Base-by-base conservation (phyloP, 1,140 invertebrate genomes). In the Nymphalis io region DNA sequence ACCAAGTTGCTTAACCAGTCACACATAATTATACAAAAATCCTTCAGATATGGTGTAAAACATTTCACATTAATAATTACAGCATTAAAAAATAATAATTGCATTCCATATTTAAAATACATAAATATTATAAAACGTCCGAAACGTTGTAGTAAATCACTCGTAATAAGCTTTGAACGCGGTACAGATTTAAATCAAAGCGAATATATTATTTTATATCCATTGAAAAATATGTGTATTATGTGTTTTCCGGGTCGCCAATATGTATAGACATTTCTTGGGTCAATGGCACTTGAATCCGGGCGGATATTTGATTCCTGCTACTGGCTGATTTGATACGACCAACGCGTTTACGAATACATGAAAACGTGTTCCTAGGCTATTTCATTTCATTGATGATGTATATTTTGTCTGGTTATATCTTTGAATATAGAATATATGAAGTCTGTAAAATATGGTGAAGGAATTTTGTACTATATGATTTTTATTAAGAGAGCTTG, bases 291-390 rank as follows among this genome's bases (percentile, higher is more conserved):
- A 59, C 21, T 39, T 13, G 13, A 66, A 58, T 21, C 20, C 33
- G 23, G 61, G 65, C 64, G 70, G 71, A 73, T 73, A 73, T 73
- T 73, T 68, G 71, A 73, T 73, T 73, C 44, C 60, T 63, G 15
- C 18, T 40, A 38, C 21, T 33, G 60, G 53, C 55, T 66, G 53
- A 66, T 66, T 59, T 23, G 55, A 66, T 38, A 46, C 61, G 46
- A 44, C 62, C 51, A 42, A 65, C 18, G 39, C 48, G 55, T 66
- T 66, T 66, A 55, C 55, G 39, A 44, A 66, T 66, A 58, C 64
- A 66, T 66, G 64, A 66, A 58, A 20, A 51, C 16, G 18, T 51
- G 16, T n/a, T 8, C n/a, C 16, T 33, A 33, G 27, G 23, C 13
- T 58, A 58, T 58, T 38, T 33, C 23, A n/a, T 58, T 58, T 46